These are phyloP conservation scores for Zeus faber DNA, from an alignment of 2,113 vertebrate genomes.

Conservation along the genomic window DNA sequence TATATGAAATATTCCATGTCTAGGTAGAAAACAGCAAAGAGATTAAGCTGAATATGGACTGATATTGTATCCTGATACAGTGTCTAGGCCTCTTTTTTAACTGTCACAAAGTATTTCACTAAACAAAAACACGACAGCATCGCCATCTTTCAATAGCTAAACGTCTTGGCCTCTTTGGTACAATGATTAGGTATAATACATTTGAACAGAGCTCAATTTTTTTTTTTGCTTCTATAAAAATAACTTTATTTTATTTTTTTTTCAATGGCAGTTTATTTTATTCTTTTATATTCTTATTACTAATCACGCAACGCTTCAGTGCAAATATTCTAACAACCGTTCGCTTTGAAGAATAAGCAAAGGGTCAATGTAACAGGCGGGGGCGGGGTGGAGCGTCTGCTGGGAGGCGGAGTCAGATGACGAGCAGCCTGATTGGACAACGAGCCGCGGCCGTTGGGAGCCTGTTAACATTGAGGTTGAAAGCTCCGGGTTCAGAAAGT, in stretches of 20 bases:
- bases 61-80: constrained; percentile 88
- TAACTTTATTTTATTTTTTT: constrained; percentile 86
- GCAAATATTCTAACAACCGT: constrained; percentile 94
- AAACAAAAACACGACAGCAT: constrained; percentile 74
- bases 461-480: too few species aligned
- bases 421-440: neutral
- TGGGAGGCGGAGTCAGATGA: neutral
- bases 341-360: constrained; percentile 87
- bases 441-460: neutral
- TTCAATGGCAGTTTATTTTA: constrained; percentile 87
- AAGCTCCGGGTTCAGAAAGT: too few species aligned
- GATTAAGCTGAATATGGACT: constrained; percentile 83
- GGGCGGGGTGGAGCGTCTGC: neutral
- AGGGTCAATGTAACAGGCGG: constrained; percentile 59
- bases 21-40: constrained; percentile 83
- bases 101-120: constrained; percentile 80
- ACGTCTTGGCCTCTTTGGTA: constrained; percentile 96
- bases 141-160: constrained; percentile 84
- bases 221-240: constrained; percentile 92
- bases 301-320: constrained; percentile 92
- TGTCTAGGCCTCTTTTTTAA: constrained; percentile 84
- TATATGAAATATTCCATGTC: constrained; percentile 79
- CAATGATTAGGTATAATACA: constrained; percentile 93
- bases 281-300: constrained; percentile 53
- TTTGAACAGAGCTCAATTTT: constrained; percentile 84